A percentile compares a stretch with the other conserved stretches of the same genome.
Conservation (phyloP, 2,888 invertebrate genomes). For the Liposcelis brunnea region DNA sequence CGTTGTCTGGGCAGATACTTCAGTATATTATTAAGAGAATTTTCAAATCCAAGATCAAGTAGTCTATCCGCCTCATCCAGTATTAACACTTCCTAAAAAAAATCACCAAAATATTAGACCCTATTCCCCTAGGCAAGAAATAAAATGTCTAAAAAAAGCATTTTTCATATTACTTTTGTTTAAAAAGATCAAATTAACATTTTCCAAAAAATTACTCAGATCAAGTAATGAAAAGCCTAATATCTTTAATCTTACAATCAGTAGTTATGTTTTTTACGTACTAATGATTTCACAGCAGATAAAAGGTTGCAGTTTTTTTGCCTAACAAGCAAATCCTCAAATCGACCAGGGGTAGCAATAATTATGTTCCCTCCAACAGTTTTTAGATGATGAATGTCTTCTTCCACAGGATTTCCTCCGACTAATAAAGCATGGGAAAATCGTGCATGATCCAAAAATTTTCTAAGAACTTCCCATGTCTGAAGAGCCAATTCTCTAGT, state of each 20-base stretch:
- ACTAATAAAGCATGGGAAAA: slow-evolving; percentile 47
- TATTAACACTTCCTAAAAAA: slow-evolving; percentile 65
- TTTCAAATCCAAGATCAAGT: slow-evolving; percentile 80
- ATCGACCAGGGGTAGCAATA: slow-evolving; percentile 85
- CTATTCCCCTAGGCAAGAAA: background rate
- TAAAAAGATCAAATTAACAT: too few relatives aligned
- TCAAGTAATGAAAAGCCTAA: background rate
- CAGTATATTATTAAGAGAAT: slow-evolving; percentile 71
- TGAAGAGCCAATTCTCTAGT: slow-evolving; percentile 90
- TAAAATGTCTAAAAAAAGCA: background rate
- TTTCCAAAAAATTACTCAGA: too few relatives aligned
- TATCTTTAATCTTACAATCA: background rate
- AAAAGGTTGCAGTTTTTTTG: slow-evolving; percentile 52
- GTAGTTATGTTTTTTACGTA: too few relatives aligned
- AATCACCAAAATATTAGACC: slow-evolving; percentile 6
- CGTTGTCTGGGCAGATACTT: slow-evolving; percentile 82
- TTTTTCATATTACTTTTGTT: background rate
- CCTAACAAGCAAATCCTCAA: slow-evolving; percentile 68
- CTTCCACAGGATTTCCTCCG: slow-evolving; percentile 67
- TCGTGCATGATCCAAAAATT: slow-evolving; percentile 31
- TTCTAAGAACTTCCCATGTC: slow-evolving; percentile 47
- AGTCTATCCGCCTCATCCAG: slow-evolving; percentile 95
- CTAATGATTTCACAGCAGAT: slow-evolving; percentile 57
- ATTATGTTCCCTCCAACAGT: slow-evolving; percentile 64
- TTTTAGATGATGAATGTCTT: slow-evolving; percentile 50